These are phyloP conservation scores for Meloidogyne exigua DNA, from an alignment of 1,140 invertebrate genomes.

Conservation along the genomic window DNA sequence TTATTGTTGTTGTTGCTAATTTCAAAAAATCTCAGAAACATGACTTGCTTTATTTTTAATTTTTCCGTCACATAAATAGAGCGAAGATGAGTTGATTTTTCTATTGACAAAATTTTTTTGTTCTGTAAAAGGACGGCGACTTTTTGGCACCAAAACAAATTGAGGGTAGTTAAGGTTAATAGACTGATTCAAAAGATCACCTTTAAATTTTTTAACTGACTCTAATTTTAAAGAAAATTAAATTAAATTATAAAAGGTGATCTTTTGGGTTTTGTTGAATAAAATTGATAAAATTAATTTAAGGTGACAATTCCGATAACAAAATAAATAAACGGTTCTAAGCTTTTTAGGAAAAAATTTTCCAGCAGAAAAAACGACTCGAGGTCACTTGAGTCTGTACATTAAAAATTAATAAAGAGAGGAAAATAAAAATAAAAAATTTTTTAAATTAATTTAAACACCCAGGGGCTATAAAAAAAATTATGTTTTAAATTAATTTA, in stretches of 20 bases:
- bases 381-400: background rate
- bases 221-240: background rate
- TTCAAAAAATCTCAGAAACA: background rate
- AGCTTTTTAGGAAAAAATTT: background rate
- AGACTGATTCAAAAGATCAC: background rate
- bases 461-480: too few relatives aligned
- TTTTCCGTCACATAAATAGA: background rate
- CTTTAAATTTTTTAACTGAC: too few relatives aligned
- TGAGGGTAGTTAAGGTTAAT: background rate
- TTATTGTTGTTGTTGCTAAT: background rate
- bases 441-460: too few relatives aligned
- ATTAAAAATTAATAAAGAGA: background rate
- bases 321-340: background rate
- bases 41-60: background rate
- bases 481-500: too few relatives aligned
- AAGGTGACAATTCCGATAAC: background rate
- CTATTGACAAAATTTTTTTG: background rate
- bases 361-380: background rate
- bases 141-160: slow-evolving; percentile 4
- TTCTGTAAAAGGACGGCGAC: background rate
- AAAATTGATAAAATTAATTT: slow-evolving; percentile 1
- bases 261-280: background rate
- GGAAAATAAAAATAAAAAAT: too few relatives aligned
- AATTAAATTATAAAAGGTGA: background rate
- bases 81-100: background rate